phyloP scores from a whole-genome alignment of 2,797 vertebrate genomes.

The Takifugu rubripes region DNA sequence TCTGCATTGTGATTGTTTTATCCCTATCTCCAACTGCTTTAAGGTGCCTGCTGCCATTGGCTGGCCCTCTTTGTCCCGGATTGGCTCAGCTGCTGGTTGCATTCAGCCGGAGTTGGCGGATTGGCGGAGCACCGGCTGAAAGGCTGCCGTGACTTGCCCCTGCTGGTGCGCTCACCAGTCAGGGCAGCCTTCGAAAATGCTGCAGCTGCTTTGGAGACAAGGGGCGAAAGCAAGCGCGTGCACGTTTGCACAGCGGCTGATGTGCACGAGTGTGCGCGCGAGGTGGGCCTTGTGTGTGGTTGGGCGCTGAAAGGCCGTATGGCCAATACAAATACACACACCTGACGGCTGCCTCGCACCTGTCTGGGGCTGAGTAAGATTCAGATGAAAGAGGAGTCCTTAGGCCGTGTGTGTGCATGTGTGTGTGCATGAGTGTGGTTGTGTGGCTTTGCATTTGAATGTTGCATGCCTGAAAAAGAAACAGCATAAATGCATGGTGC shows the following conservation, averaged over 20 bases:
- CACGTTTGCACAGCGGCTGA: conserved; percentile 27
- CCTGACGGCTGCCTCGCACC: conserved; percentile 82
- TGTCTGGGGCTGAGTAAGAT: conserved; percentile 65
- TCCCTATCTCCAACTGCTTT: conserved; percentile 68
- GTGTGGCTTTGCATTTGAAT: conserved; percentile 52
- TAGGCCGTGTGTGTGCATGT: conserved; percentile 37
- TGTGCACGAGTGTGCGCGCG: conserved; percentile 42
- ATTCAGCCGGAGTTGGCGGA: conserved; percentile 19
- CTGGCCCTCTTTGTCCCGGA: conserved; percentile 21
- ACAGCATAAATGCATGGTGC: conserved; percentile 5
- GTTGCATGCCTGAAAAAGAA: conserved; percentile 28
- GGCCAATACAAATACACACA: conserved; percentile 57
- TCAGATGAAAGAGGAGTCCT: conserved; percentile 65
- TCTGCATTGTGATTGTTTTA: conserved; percentile 56
- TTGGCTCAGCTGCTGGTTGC: conserved; percentile 47
- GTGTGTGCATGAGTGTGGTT: conserved; percentile 28
- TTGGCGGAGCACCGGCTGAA: conserved; percentile 42
- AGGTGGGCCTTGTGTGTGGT: conserved; percentile 49
- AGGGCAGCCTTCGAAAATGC: conserved; percentile 33
- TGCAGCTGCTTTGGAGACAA: conserved; percentile 62
- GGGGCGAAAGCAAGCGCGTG: conserved; percentile 28
- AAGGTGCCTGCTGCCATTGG: conserved; percentile 56
- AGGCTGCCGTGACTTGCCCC: conserved; percentile 53
- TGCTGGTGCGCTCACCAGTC: conserved; percentile 22
- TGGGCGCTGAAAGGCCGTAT: conserved; percentile 58